phyloP scores from a whole-genome alignment of 2,113 vertebrate species.

The Cranoglanis bouderius region DNA sequence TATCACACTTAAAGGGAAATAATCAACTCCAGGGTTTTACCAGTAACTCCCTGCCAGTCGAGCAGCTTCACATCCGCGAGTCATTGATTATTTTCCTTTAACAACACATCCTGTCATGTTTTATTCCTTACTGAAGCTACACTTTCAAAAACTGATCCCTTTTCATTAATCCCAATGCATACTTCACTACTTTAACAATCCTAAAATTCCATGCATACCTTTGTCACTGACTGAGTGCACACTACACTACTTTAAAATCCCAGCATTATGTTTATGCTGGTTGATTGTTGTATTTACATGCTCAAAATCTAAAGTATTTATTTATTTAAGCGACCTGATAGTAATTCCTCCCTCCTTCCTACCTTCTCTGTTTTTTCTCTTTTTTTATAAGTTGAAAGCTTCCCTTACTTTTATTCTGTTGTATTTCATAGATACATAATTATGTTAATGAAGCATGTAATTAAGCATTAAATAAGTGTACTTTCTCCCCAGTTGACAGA shows the following conservation, averaged over 20 bases:
- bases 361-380: no score
- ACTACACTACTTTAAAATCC: background rate
- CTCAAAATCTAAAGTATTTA: background rate
- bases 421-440: background rate
- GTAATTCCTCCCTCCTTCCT: background rate
- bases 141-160: background rate
- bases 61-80: background rate
- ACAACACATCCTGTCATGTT: background rate
- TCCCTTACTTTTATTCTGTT: background rate
- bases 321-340: background rate
- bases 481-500: background rate
- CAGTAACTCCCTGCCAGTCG: background rate
- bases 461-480: slow-evolving; percentile 19
- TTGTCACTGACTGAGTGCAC: background rate
- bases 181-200: background rate
- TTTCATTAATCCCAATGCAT: background rate
- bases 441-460: slow-evolving; percentile 28
- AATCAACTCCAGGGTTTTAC: no score
- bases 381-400: no score
- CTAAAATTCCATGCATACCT: background rate
- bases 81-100: background rate
- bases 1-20: no score
- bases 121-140: background rate
- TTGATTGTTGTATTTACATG: background rate
- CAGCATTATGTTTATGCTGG: background rate